Evolutionary conservation across 2,113 vertebrate species (phyloP).

Genomic region (Aythya baeri): DNA sequence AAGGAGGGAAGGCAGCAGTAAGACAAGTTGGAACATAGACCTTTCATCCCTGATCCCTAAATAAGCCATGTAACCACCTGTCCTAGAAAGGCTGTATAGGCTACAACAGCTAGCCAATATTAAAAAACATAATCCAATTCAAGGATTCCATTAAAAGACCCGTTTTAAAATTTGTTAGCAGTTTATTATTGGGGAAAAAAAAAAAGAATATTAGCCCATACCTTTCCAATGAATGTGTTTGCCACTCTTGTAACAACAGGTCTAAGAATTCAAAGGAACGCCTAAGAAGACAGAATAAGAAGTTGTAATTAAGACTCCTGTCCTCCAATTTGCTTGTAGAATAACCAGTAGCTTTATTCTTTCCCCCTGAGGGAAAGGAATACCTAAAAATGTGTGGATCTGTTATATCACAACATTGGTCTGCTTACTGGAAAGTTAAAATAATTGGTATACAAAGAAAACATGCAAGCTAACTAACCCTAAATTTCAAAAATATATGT

Average conservation of each 20-base stretch:
- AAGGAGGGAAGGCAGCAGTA: neutral
- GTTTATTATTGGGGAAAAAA: neutral
- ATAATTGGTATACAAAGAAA: neutral
- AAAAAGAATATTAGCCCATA: conserved; percentile 55
- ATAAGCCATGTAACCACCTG: neutral
- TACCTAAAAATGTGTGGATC: neutral
- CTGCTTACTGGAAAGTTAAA: neutral
- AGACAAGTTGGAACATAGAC: neutral
- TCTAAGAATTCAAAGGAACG: conserved; percentile 94
- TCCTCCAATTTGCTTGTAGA: neutral
- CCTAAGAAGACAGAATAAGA: conserved; percentile 66
- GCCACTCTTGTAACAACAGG: conserved; percentile 91
- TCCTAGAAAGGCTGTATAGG: neutral
- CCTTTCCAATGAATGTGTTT: conserved; percentile 90
- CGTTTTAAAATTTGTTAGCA: neutral
- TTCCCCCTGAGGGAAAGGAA: neutral
- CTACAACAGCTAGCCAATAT: neutral
- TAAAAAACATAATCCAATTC: neutral
- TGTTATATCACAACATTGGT: neutral
- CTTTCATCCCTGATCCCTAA: neutral
- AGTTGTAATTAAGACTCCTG: neutral
- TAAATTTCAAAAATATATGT: neutral
- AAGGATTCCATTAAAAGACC: neutral
- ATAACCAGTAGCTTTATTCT: neutral
- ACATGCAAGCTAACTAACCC: neutral